These are phyloP conservation scores for Sakesphorus luctuosus DNA, from an alignment of 2,113 vertebrate species.

Conservation along the genomic window DNA sequence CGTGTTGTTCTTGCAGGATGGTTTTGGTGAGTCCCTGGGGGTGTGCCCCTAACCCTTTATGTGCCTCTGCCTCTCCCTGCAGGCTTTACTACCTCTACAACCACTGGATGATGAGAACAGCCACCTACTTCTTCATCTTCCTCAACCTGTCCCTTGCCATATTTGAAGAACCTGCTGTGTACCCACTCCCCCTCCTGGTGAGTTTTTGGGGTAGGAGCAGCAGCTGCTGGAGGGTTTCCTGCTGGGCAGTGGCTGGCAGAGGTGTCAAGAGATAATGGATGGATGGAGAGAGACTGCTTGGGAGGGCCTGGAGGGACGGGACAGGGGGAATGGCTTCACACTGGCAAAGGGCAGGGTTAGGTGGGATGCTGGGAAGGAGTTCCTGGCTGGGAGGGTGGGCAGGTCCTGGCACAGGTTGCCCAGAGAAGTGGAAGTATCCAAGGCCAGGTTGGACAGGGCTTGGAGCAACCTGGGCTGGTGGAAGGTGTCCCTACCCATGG, in stretches of 20 bases:
- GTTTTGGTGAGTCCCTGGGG: not conserved
- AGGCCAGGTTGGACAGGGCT: accelerated
- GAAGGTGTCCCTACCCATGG: too few relatives aligned
- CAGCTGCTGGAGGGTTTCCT: not conserved
- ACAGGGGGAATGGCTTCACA: not conserved
- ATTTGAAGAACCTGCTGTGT: conserved; percentile 88
- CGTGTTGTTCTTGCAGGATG: not conserved
- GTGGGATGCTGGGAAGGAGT: not conserved
- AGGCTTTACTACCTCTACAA: conserved; percentile 91
- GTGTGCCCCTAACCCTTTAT: not conserved
- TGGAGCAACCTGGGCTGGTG: too few relatives aligned
- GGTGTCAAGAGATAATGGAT: not conserved
- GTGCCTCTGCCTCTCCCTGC: not conserved
- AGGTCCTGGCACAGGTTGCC: not conserved
- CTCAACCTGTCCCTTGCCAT: conserved; percentile 84
- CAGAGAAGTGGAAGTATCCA: not conserved
- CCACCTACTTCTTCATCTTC: conserved; percentile 87
- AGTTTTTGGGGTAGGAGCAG: not conserved
- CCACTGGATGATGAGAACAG: conserved; percentile 80
- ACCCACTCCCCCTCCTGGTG: conserved; percentile 85
- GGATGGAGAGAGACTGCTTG: not conserved
- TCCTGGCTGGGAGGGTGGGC: not conserved
- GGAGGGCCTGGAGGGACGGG: not conserved
- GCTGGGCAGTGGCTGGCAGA: not conserved
- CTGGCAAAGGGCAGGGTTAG: not conserved